Evolutionary conservation across 2,888 invertebrate genomes (phyloP).

Genomic region (Thereva unica): DNA sequence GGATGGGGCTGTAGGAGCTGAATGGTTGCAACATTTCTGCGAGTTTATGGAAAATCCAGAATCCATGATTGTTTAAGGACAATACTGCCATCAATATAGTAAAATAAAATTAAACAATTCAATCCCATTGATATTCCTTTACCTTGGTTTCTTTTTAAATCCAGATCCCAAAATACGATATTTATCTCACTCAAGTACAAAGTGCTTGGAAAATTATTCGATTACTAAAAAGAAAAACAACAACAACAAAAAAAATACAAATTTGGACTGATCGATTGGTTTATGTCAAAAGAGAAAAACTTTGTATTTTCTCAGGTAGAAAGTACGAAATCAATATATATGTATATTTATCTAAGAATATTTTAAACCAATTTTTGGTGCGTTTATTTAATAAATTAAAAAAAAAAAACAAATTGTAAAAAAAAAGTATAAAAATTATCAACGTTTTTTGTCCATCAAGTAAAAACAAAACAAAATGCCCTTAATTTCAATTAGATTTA

Average conservation of each 20-base stretch:
- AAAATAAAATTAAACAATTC: not conserved
- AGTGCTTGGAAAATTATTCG: not conserved
- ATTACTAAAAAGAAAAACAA: too few species aligned
- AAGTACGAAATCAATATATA: too few species aligned
- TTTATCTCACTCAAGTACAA: not conserved
- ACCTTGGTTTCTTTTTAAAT: not conserved
- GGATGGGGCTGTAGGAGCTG: constrained; percentile 97
- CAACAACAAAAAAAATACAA: not conserved
- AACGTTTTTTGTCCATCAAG: too few species aligned
- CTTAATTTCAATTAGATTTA: too few species aligned
- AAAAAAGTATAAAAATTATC: too few species aligned
- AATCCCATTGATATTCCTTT: constrained; percentile 2
- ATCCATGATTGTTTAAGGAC: constrained; percentile 83
- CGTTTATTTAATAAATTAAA: too few species aligned
- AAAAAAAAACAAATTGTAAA: too few species aligned
- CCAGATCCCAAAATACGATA: not conserved
- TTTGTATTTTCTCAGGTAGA: too few species aligned
- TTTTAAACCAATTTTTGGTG: too few species aligned
- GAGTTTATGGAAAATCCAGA: constrained; percentile 89
- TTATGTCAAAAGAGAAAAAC: too few species aligned
- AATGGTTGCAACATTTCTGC: constrained; percentile 91
- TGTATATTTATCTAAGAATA: too few species aligned
- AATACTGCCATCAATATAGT: not conserved
- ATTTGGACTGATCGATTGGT: not conserved
- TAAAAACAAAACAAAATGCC: too few species aligned